Conservation (phyloP, 2,113 vertebrate species). For the Onychostoma macrolepis region DNA sequence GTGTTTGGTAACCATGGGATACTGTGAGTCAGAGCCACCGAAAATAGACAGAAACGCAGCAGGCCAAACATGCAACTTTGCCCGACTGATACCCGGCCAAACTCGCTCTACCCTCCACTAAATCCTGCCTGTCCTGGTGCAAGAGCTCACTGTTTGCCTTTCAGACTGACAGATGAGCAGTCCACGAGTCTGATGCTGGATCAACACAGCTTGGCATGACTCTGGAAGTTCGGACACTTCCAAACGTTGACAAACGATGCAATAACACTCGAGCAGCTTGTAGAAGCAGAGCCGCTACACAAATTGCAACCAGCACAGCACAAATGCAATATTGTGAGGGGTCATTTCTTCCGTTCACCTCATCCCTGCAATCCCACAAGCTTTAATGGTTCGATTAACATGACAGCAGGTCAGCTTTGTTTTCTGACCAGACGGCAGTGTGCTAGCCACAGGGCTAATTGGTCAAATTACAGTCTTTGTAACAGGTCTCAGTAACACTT, state of each 20-base stretch:
- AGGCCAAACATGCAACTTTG: conserved; percentile 54
- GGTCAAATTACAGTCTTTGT: conserved; percentile 64
- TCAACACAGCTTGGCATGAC: conserved; percentile 36
- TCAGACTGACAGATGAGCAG: conserved; percentile 44
- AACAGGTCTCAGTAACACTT: conserved; percentile 60
- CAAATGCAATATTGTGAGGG: neutral
- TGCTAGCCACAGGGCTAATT: conserved; percentile 60
- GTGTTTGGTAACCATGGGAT: conserved; percentile 61
- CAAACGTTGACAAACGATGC: conserved; percentile 25
- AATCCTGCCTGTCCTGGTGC: conserved; percentile 44
- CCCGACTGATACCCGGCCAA: conserved; percentile 54
- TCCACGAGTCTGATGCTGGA: conserved; percentile 44
- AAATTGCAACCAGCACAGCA: conserved; percentile 14
- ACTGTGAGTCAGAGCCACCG: conserved; percentile 59
- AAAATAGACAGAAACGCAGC: conserved; percentile 59
- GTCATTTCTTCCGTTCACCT: neutral
- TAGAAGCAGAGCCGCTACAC: neutral
- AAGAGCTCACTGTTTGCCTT: conserved; percentile 45
- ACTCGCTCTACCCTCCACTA: conserved; percentile 30
- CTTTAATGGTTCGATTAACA: conserved; percentile 16
- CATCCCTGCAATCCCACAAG: neutral
- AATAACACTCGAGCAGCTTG: conserved; percentile 23
- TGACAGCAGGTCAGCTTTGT: conserved; percentile 48
- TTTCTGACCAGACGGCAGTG: conserved; percentile 37
- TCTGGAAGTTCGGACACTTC: conserved; percentile 3